Conservation (phyloP, 2,888 invertebrate genomes). For the Anoplius nigerrimus region DNA sequence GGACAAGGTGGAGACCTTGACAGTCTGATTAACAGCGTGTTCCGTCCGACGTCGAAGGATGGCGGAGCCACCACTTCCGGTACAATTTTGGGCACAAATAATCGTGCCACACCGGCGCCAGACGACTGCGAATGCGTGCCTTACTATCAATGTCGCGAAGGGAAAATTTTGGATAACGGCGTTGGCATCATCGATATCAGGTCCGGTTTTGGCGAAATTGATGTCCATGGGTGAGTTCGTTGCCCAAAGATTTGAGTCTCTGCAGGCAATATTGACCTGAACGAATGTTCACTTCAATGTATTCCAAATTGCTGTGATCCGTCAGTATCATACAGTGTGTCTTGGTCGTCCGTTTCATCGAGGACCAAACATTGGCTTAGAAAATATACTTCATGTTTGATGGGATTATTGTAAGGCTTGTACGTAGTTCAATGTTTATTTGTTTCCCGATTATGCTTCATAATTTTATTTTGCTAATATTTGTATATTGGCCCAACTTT, state of each 20-base stretch:
- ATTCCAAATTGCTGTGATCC: background rate
- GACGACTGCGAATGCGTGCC: slow-evolving; percentile 83
- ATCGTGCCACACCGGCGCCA: background rate
- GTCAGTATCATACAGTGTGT: background rate
- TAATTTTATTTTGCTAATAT: too few relatives aligned
- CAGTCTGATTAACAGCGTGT: slow-evolving; percentile 17
- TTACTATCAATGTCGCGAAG: slow-evolving; percentile 84
- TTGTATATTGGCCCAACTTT: too few relatives aligned
- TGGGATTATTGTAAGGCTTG: too few relatives aligned
- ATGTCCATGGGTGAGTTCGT: slow-evolving; percentile 43
- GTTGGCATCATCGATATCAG: slow-evolving; percentile 86
- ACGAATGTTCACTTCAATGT: background rate
- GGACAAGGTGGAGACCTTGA: background rate
- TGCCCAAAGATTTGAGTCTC: slow-evolving; percentile 45
- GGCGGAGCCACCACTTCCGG: slow-evolving; percentile 28
- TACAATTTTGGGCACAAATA: slow-evolving; percentile 30
- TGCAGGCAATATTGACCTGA: background rate
- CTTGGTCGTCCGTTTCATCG: background rate
- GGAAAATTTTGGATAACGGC: slow-evolving; percentile 82
- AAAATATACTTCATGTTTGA: too few relatives aligned
- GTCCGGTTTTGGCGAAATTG: slow-evolving; percentile 66
- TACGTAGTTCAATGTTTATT: too few relatives aligned
- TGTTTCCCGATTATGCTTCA: too few relatives aligned
- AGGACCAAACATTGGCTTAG: too few relatives aligned
- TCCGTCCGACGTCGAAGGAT: background rate